Evolutionary conservation across 53 echinoderm and acorn worm species (phyloP).

Genomic region (Echinometra lucunter): DNA sequence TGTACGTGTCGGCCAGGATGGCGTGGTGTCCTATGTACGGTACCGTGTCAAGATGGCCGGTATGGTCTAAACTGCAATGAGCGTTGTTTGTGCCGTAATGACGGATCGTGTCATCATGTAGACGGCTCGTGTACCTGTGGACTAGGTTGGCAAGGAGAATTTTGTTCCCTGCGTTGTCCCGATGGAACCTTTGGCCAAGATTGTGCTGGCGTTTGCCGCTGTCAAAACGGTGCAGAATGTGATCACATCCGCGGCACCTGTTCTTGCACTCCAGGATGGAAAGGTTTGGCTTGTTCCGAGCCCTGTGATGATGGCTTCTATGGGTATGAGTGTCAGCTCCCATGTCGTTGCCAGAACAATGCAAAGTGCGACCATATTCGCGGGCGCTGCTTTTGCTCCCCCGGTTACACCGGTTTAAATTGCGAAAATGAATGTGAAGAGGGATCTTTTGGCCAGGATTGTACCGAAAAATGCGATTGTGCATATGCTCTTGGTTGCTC

Average conservation of each 20-base stretch:
- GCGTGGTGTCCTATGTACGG: slow-evolving; percentile 70
- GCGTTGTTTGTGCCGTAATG: slow-evolving; percentile 78
- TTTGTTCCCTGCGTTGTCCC: slow-evolving; percentile 72
- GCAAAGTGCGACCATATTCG: slow-evolving; percentile 72
- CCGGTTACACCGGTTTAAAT: slow-evolving; percentile 73
- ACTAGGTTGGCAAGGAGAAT: slow-evolving; percentile 74
- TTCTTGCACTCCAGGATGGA: slow-evolving; percentile 75
- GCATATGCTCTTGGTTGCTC: slow-evolving; percentile 76
- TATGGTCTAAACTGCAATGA: slow-evolving; percentile 76
- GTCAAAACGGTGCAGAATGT: slow-evolving; percentile 65
- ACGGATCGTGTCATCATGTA: slow-evolving; percentile 60
- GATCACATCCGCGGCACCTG: slow-evolving; percentile 68
- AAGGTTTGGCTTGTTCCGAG: slow-evolving; percentile 61
- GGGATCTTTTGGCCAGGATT: slow-evolving; percentile 80
- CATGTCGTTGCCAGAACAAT: slow-evolving; percentile 79
- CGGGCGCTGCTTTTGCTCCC: slow-evolving; percentile 75
- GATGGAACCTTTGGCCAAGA: slow-evolving; percentile 58
- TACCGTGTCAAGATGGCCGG: slow-evolving; percentile 71
- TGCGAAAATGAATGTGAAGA: slow-evolving; percentile 73
- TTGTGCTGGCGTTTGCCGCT: slow-evolving; percentile 71
- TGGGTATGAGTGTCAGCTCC: slow-evolving; percentile 74
- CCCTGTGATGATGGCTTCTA: slow-evolving; percentile 73
- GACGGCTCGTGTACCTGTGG: slow-evolving; percentile 78
- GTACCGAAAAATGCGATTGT: slow-evolving; percentile 78
- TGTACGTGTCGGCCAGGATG: slow-evolving; percentile 77